A percentile compares a stretch with the other conserved stretches of the same genome.
Conservation (phyloP, 2,888 invertebrate genomes). For the Lepidonotus clava region DNA sequence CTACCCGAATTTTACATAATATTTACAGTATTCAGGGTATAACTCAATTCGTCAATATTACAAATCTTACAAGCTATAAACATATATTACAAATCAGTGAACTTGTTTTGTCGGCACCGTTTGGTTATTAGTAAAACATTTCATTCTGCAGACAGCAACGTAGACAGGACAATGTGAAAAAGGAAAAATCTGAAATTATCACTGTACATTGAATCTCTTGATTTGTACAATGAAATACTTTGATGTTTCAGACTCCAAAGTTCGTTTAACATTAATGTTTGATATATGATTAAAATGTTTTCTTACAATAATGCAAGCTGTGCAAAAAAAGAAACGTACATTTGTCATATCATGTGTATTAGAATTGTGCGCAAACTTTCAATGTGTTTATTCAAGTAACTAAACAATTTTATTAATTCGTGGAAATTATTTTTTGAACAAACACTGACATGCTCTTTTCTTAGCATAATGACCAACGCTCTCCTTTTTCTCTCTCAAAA, state of each 20-base stretch:
- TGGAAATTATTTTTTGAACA: no score
- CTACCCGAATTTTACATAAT: no score
- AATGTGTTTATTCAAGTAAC: not conserved
- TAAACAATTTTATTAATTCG: not conserved
- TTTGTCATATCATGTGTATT: no score
- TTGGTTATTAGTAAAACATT: not conserved
- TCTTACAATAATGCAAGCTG: no score
- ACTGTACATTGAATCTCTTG: not conserved
- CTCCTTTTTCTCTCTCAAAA: no score
- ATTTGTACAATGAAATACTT: no score
- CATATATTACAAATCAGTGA: not conserved
- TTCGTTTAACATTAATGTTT: not conserved
- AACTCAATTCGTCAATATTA: no score
- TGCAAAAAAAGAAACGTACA: no score
- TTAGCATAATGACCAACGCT: no score
- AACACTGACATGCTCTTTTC: not conserved
- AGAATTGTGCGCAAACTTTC: no score
- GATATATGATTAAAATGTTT: not conserved
- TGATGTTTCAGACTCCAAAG: no score
- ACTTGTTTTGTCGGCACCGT: not conserved
- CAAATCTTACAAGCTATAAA: conserved; percentile 14
- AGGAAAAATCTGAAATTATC: not conserved
- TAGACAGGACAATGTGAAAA: not conserved
- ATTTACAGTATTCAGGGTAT: no score
- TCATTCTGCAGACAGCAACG: not conserved